These are phyloP conservation scores for Sakesphorus luctuosus DNA, from an alignment of 2,113 vertebrate genomes.

Conservation along the genomic window DNA sequence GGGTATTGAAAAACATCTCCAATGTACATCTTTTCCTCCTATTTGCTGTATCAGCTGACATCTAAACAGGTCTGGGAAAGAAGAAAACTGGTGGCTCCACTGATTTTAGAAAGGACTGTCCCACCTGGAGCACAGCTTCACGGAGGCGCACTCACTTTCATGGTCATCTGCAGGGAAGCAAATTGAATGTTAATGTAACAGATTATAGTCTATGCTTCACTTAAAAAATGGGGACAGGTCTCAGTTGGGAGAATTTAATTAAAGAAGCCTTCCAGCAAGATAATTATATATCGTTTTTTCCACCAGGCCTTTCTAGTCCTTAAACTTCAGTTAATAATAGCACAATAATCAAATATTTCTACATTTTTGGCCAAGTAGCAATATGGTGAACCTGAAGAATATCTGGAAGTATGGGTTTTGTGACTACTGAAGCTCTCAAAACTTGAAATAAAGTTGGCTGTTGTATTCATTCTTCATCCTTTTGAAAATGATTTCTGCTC, in stretches of 20 bases:
- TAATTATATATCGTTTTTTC: conserved; percentile 7
- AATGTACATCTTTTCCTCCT: neutral
- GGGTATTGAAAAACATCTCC: neutral
- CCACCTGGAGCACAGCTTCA: neutral
- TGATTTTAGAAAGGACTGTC: neutral
- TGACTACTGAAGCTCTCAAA: neutral
- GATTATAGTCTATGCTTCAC: conserved; percentile 30
- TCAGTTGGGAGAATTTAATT: conserved; percentile 69
- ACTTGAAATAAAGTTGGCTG: neutral
- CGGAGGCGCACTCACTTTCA: neutral
- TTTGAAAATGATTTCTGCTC: neutral
- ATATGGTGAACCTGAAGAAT: neutral
- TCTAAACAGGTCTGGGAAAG: neutral
- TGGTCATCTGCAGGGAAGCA: conserved; percentile 22
- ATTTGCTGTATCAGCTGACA: neutral
- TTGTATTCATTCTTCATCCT: neutral
- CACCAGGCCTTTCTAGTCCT: conserved; percentile 2
- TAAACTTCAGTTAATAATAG: conserved; percentile 45
- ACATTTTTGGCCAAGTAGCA: neutral
- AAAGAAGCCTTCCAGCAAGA: conserved; percentile 53
- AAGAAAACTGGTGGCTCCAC: neutral
- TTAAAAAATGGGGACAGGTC: conserved; percentile 53
- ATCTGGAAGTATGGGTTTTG: neutral
- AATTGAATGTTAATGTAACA: conserved; percentile 26
- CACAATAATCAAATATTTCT: conserved; percentile 1